Base-by-base conservation (phyloP, 1,140 invertebrate species). In the Pseudomyrmex gracilis region DNA sequence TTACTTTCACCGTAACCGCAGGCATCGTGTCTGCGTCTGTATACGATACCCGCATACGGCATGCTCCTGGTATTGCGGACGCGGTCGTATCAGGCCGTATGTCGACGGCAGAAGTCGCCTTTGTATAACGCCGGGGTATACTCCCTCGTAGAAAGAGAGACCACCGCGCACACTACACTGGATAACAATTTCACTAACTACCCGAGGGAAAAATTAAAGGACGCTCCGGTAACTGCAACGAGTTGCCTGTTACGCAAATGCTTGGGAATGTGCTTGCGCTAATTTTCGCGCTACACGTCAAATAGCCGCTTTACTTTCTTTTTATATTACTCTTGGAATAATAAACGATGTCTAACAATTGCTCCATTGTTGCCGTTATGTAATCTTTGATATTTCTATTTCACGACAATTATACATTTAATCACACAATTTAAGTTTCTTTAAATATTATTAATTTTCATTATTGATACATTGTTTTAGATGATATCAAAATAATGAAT, bases 101-200 rank as follows among this genome's bases (percentile, higher is more conserved):
- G 87, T 92, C 88, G 83, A 74, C 71, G 78, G 84, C 92, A 92
- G 90, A 87, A 85, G 83, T 85, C 85, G 55, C 68, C 87, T 92
- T 92, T 91, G 90, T 91, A 83, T 84, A 73, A 12, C 43, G 55
- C 68, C 51, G 49, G 87, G 34, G 34, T 7, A 60, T 7, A 60
- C 85, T 63, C 76, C 43, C 53, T 84, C 90, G 86, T 77, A 80
- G 77, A 77, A 34, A 80, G 90, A 88, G 86, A 85, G 83, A 58
- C 55, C n/a, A 24, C 4, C 34, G 60, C 9, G 60, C 9, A 63
- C 55, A 63, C 55, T 85, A 83, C 87, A 82, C 51, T 45, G 73
- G 83, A 85, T 85, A 88, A 85, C 55, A 73, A 55, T 87, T 77
- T 53, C 43, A 73, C 47, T 20, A 74, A 71, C 34, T 68, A 10